Percentiles rank a stretch among this genome's conserved stretches.
phyloP scores from a whole-genome alignment of 2,113 vertebrate species.

The Isurus oxyrinchus region DNA sequence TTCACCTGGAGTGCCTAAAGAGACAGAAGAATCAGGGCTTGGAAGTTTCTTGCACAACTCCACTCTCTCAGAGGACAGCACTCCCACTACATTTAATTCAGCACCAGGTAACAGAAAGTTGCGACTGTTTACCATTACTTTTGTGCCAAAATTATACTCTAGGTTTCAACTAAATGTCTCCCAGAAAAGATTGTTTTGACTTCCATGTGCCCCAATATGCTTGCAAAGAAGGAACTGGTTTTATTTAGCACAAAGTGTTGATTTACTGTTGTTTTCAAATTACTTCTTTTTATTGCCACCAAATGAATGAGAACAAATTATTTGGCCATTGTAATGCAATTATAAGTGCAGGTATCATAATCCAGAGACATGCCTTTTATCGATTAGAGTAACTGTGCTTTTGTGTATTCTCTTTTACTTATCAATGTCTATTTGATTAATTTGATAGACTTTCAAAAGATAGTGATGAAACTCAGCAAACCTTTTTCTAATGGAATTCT shows the following conservation, averaged over 20 bases:
- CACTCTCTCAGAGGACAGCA: slow-evolving; percentile 84
- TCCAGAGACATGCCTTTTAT: neutral
- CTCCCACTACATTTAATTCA: slow-evolving; percentile 87
- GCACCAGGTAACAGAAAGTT: slow-evolving; percentile 71
- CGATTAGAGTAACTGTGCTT: neutral
- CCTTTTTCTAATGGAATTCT: neutral
- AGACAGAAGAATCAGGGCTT: slow-evolving; percentile 71
- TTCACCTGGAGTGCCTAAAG: slow-evolving; percentile 92
- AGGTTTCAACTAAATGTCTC: neutral
- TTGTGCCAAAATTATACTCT: neutral
- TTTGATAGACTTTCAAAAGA: neutral
- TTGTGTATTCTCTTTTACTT: neutral
- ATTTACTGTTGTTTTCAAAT: neutral
- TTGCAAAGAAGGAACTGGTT: neutral
- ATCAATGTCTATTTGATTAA: neutral
- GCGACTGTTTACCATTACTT: neutral
- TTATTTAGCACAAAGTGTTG: neutral
- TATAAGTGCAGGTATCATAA: neutral
- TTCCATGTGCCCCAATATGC: neutral
- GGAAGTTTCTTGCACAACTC: slow-evolving; percentile 81
- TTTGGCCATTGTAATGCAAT: neutral
- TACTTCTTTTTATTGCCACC: neutral
- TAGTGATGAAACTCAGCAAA: neutral
- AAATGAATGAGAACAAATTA: neutral
- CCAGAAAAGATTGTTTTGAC: neutral